Evolutionary conservation across 2,888 invertebrate species (phyloP).

Genomic region (Diplolepis rosae): DNA sequence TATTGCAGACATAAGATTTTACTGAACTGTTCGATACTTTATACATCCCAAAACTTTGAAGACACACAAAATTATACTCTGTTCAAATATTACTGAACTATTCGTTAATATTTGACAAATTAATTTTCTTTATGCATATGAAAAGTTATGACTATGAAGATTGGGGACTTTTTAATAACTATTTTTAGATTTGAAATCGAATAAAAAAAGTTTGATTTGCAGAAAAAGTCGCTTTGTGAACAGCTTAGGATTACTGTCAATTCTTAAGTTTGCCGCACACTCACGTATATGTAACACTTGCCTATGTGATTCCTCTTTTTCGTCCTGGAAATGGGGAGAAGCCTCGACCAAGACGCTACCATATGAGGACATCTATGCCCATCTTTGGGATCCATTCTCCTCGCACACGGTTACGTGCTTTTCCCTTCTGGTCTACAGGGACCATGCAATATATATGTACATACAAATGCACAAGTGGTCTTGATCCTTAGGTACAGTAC

Average conservation of each 20-base stretch:
- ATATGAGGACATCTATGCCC: slow-evolving; percentile 68
- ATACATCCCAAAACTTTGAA: no score
- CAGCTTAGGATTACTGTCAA: neutral
- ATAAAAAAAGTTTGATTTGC: no score
- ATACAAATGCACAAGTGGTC: slow-evolving; percentile 20
- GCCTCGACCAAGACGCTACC: slow-evolving; percentile 64
- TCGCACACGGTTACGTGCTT: slow-evolving; percentile 42
- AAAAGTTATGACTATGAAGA: no score
- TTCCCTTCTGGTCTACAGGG: slow-evolving; percentile 32
- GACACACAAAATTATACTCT: no score
- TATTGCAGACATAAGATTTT: no score
- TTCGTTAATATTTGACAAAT: no score
- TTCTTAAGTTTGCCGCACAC: neutral
- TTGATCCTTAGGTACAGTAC: slow-evolving; percentile 15
- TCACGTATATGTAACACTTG: neutral
- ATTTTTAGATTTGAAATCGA: no score
- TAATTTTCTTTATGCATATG: no score
- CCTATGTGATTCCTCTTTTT: slow-evolving; percentile 25
- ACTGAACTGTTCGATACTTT: no score
- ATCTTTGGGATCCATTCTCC: slow-evolving; percentile 48
- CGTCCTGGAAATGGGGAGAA: slow-evolving; percentile 41
- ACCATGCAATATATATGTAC: slow-evolving; percentile 44
- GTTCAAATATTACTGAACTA: no score
- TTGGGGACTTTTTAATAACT: no score
- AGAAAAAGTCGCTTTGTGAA: no score